These are phyloP conservation scores for Anas georgica DNA, from an alignment of 2,797 vertebrate genomes.

Conservation along the genomic window DNA sequence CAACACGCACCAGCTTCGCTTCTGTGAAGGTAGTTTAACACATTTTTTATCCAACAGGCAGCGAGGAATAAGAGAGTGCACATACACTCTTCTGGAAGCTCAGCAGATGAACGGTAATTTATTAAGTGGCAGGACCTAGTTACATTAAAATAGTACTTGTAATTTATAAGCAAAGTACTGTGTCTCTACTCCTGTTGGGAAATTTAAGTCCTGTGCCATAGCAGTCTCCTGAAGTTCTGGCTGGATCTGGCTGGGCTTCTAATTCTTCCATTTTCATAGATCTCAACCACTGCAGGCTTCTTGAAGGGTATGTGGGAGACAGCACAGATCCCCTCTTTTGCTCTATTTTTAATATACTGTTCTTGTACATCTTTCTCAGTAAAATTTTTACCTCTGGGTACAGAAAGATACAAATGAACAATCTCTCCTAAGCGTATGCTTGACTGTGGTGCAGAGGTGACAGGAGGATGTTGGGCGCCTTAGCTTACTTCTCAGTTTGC, in stretches of 20 bases:
- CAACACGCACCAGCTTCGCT: background rate
- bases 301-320: background rate
- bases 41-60: background rate
- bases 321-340: background rate
- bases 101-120: background rate
- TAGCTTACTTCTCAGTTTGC: background rate
- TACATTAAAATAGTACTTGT: background rate
- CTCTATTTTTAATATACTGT: background rate
- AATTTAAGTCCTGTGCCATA: background rate
- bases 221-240: background rate
- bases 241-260: background rate
- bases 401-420: background rate
- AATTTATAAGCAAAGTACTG: background rate
- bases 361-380: background rate
- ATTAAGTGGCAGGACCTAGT: background rate
- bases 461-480: background rate
- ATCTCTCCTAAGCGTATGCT: background rate
- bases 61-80: background rate
- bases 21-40: slow-evolving; percentile 16
- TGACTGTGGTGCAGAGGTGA: background rate
- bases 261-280: background rate
- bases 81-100: background rate
- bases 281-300: background rate
- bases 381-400: background rate
- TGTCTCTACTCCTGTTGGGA: background rate